Percentiles rank a stretch among this genome's conserved stretches.
Conservation (phyloP, 2,113 vertebrate species). For the Microtus oregoni region DNA sequence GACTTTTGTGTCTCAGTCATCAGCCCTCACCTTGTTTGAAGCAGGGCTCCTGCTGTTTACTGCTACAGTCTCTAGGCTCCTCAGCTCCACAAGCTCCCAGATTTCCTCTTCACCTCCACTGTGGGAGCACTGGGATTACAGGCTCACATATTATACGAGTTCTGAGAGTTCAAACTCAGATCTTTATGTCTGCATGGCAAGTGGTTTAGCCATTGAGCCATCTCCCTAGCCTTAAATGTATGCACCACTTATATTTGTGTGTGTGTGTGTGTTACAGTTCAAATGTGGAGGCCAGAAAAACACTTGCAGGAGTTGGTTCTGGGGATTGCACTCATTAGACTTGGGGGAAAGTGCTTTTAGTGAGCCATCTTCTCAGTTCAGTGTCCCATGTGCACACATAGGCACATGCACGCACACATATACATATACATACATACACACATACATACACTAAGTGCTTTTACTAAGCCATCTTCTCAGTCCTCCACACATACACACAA, state of each 20-base stretch:
- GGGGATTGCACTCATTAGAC: neutral
- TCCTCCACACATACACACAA: no score
- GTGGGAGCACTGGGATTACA: neutral
- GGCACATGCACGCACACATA: neutral
- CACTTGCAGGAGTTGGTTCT: neutral
- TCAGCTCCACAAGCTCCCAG: neutral
- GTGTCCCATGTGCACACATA: neutral
- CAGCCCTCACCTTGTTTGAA: neutral
- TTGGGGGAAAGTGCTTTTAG: neutral
- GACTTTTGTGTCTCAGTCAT: neutral
- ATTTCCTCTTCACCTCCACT: neutral
- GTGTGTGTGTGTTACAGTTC: neutral
- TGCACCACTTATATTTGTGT: neutral
- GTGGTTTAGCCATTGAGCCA: neutral
- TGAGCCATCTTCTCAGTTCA: neutral
- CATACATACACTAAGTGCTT: neutral
- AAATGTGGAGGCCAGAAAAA: neutral
- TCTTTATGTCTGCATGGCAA: neutral
- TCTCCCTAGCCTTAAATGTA: neutral
- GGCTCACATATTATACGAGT: neutral
- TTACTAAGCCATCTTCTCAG: no score
- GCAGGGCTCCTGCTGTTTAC: neutral
- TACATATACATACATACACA: neutral
- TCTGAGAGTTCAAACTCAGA: neutral
- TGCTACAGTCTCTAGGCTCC: no score